Percentiles rank a stretch among this genome's conserved stretches.
Conservation (phyloP, 2,888 invertebrate genomes). For the Diarsia rubi region DNA sequence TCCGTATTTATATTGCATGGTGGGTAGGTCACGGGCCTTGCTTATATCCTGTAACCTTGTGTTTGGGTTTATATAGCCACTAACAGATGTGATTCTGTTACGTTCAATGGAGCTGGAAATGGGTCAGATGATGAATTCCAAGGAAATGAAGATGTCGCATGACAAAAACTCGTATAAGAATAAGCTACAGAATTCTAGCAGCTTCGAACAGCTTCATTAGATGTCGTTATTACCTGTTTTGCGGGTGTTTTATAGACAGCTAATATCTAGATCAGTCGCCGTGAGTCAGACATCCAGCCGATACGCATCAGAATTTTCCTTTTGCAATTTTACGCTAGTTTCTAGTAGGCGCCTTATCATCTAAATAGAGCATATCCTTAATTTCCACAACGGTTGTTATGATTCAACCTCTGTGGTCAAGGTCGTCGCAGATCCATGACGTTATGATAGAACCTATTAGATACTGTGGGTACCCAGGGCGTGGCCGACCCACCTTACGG, state of each 20-base stretch:
- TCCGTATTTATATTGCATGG: constrained; percentile 46
- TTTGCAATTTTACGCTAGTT: constrained; percentile 24
- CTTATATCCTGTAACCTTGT: constrained; percentile 70
- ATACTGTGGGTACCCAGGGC: constrained; percentile 70
- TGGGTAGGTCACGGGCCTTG: constrained; percentile 63
- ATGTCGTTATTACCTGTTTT: constrained; percentile 35
- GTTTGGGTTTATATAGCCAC: constrained; percentile 42
- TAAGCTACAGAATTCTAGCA: constrained; percentile 26
- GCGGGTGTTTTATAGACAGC: constrained; percentile 21
- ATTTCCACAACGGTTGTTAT: constrained; percentile 68
- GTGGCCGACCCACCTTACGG: constrained; percentile 78
- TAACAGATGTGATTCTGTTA: constrained; percentile 45
- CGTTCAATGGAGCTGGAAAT: constrained; percentile 44
- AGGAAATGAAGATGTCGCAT: constrained; percentile 16
- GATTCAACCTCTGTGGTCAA: constrained; percentile 73
- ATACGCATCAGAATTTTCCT: constrained; percentile 15
- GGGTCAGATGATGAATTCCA: constrained; percentile 16
- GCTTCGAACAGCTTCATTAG: constrained; percentile 29
- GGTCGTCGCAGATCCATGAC: constrained; percentile 74
- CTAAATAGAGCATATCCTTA: constrained; percentile 60
- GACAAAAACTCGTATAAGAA: constrained; percentile 17
- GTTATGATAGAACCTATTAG: constrained; percentile 68
- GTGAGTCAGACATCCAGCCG: constrained; percentile 19
- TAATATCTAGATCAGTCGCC: constrained; percentile 22
- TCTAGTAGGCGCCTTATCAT: constrained; percentile 37